Percentiles rank a stretch among this genome's conserved stretches.
Evolutionary conservation across 2,113 vertebrate species (phyloP).

Genomic region (Brienomyrus brachyistius): DNA sequence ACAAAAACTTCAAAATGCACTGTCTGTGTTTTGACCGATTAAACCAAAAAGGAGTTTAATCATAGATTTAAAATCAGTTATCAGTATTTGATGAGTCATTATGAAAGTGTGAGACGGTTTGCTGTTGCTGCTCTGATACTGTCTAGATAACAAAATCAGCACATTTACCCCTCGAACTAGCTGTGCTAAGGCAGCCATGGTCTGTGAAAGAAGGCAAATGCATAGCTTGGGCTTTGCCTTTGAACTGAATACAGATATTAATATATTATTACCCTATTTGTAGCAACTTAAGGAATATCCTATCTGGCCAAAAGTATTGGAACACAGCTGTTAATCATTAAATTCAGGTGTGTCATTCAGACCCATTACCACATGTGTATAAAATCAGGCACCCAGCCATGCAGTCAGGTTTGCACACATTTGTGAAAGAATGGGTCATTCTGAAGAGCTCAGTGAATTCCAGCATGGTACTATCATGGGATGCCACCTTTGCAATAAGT

Average conservation of each 20-base stretch:
- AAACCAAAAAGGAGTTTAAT: neutral
- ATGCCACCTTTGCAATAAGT: neutral
- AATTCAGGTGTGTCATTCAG: neutral
- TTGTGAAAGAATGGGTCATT: neutral
- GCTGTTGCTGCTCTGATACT: neutral
- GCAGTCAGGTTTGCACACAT: neutral
- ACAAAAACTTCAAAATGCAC: neutral
- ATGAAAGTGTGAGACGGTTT: neutral
- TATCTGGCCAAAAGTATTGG: neutral
- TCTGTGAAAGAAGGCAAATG: neutral
- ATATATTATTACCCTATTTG: neutral
- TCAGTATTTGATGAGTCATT: neutral
- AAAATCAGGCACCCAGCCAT: neutral
- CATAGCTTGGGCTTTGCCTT: neutral
- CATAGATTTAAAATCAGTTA: neutral
- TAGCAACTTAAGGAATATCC: neutral
- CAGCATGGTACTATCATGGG: neutral
- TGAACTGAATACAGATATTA: neutral
- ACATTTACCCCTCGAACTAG: neutral
- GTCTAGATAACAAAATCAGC: neutral
- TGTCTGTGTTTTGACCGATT: neutral
- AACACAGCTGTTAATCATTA: neutral
- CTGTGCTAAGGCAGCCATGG: neutral
- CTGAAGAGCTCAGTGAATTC: neutral
- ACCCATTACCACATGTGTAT: neutral